Evolutionary conservation across 2,113 vertebrate genomes (phyloP).

Genomic region (Anhinga anhinga): DNA sequence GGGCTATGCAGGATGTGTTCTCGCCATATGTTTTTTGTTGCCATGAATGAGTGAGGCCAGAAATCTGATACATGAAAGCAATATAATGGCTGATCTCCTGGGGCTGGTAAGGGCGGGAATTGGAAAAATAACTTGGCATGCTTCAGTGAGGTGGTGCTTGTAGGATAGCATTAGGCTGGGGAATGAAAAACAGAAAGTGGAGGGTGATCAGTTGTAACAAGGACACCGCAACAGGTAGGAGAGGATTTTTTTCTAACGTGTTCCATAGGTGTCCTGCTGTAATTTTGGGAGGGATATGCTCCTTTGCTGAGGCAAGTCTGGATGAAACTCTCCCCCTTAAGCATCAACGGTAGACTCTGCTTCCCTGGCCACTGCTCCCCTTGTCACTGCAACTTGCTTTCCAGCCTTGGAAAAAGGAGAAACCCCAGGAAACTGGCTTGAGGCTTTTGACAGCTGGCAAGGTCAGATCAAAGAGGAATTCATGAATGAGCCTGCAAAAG

Average conservation of each 20-base stretch:
- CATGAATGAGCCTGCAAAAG: neutral
- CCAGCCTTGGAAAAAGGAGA: neutral
- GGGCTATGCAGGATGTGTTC: neutral
- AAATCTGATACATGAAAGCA: neutral
- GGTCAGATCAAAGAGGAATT: neutral
- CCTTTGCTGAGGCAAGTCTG: neutral
- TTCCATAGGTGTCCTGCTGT: neutral
- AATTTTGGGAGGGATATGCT: neutral
- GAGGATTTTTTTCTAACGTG: fast-evolving
- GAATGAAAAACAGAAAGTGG: neutral
- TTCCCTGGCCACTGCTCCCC: neutral
- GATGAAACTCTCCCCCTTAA: neutral
- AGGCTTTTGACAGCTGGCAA: neutral
- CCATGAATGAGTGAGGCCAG: neutral
- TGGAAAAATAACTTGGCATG: neutral
- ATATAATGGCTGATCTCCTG: neutral
- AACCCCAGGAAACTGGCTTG: neutral
- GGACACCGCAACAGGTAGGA: neutral
- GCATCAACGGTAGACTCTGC: neutral
- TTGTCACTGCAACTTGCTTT: neutral
- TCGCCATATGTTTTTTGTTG: neutral
- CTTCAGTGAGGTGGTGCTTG: neutral
- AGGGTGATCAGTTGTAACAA: neutral
- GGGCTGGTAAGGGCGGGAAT: neutral
- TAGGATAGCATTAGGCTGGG: neutral